Evolutionary conservation across 2,888 invertebrate species (phyloP).

Genomic region (Noctuana brunneofusca): DNA sequence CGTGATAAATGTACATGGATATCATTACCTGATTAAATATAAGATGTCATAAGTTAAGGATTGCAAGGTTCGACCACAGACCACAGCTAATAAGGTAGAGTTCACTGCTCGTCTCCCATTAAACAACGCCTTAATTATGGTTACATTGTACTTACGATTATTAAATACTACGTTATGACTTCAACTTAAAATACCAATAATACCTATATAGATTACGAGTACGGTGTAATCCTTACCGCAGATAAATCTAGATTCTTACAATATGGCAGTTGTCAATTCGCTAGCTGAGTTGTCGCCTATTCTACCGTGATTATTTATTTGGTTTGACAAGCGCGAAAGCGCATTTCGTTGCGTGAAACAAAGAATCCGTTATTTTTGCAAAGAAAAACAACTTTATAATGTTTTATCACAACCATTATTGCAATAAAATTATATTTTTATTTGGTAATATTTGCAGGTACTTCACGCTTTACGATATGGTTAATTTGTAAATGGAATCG

Average conservation of each 20-base stretch:
- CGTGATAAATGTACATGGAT: slow-evolving; percentile 24
- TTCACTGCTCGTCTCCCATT: slow-evolving; percentile 5
- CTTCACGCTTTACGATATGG: slow-evolving; percentile 54
- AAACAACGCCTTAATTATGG: slow-evolving; percentile 28
- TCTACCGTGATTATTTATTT: slow-evolving; percentile 62
- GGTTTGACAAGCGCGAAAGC: slow-evolving; percentile 57
- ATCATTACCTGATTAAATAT: background rate
- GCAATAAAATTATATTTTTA: slow-evolving; percentile 65
- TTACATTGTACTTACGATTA: slow-evolving; percentile 69
- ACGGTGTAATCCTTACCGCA: slow-evolving; percentile 55
- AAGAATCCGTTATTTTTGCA: slow-evolving; percentile 44
- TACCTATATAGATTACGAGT: slow-evolving; percentile 42
- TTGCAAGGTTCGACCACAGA: slow-evolving; percentile 18
- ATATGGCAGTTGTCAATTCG: slow-evolving; percentile 82
- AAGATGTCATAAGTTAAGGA: slow-evolving; percentile 4
- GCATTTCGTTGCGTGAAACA: slow-evolving; percentile 54
- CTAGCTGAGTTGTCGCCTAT: slow-evolving; percentile 76
- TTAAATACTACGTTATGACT: slow-evolving; percentile 82
- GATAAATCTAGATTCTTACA: slow-evolving; percentile 74
- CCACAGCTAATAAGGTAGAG: slow-evolving; percentile 2
- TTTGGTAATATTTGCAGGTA: slow-evolving; percentile 76
- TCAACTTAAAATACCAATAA: slow-evolving; percentile 69
- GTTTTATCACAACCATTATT: slow-evolving; percentile 79
- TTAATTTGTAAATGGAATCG: slow-evolving; percentile 42
- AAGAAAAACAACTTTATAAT: slow-evolving; percentile 65